Evolutionary conservation across 2,797 vertebrate genomes (phyloP).

Genomic region (Natrix natrix): DNA sequence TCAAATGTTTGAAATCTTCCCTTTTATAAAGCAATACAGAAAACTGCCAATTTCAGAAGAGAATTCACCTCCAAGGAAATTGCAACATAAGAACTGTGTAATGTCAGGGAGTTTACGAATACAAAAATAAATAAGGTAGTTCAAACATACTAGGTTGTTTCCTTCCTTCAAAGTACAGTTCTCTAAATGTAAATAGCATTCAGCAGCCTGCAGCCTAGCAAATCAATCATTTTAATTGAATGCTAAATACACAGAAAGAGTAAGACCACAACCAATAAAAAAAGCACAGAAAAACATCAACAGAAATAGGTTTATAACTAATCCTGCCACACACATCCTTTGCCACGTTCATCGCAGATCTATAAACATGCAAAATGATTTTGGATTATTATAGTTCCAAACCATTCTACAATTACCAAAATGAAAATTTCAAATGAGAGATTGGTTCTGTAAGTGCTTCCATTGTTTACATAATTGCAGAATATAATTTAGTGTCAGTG

Average conservation of each 20-base stretch:
- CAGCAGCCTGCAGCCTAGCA: constrained; percentile 73
- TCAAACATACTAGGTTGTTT: constrained; percentile 83
- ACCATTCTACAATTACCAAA: constrained; percentile 94
- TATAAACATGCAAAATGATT: constrained; percentile 94
- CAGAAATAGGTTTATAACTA: constrained; percentile 87
- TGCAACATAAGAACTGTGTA: constrained; percentile 78
- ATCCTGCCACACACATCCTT: constrained; percentile 78
- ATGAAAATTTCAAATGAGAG: constrained; percentile 91
- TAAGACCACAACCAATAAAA: constrained; percentile 81
- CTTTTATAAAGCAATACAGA: constrained; percentile 23
- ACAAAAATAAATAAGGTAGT: constrained; percentile 77
- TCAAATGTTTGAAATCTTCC: background rate
- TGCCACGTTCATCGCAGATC: constrained; percentile 95
- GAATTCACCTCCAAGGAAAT: constrained; percentile 65
- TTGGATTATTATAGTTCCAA: constrained; percentile 91
- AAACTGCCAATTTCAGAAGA: constrained; percentile 56
- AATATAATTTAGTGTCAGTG: constrained; percentile 79
- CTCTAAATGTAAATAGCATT: constrained; percentile 76
- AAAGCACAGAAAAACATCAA: constrained; percentile 83
- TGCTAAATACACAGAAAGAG: constrained; percentile 87
- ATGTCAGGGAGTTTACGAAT: constrained; percentile 70
- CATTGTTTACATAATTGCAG: constrained; percentile 92
- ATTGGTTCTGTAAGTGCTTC: constrained; percentile 88
- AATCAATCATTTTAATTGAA: constrained; percentile 93
- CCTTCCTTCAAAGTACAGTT: constrained; percentile 73